Base-by-base conservation (phyloP, 2,113 vertebrate species). In the Dicrurus megarhynchus region DNA sequence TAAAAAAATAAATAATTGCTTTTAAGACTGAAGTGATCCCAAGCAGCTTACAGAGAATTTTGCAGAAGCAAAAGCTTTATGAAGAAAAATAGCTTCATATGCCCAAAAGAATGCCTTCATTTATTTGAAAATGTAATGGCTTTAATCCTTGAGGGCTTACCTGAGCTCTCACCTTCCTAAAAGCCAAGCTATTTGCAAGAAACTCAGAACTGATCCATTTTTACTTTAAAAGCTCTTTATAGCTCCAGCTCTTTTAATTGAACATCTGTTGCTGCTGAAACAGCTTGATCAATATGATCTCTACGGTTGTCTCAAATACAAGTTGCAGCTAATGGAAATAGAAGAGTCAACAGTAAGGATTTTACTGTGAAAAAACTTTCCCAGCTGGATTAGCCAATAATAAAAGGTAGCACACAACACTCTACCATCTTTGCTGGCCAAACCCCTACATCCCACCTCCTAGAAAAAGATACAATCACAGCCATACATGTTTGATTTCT, bases 141-240 rank as follows among this genome's bases (percentile, higher is more conserved):
- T 82, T 67, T 64, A 68, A 75, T 84, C 24, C 30, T 56, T 5
- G 4, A 52, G 17, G 18, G 3, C 0, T 32, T 71, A 77, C 22
- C 53, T 76, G 26, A 67, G 11, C 9, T 86, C 42, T 79, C 49
- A 56, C 30, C 6, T 81, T 82, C 35, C 27, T 64, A 50, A 30
- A 68, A 63, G 44, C 23, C 10, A 79, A 55, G 2, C 4, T 44
- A 4, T 27, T 57, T 46, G 12, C 30, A 64, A 73, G 32, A 18
- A 85, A 73, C 3, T 0, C 28, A 32, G 64, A 71, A 70, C 0
- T n/a, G 15, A 73, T 28, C 6, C 1, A 5, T 68, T 22, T 37
- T 91, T 10, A 53, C 8, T 87, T 76, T 27, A 26, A 83, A 90
- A 87, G 9, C 4, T 61, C 22, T 67, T 84, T 44, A 60, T 11